phyloP scores from a whole-genome alignment of 1,140 invertebrate species.

The Zaprionus capensis region DNA sequence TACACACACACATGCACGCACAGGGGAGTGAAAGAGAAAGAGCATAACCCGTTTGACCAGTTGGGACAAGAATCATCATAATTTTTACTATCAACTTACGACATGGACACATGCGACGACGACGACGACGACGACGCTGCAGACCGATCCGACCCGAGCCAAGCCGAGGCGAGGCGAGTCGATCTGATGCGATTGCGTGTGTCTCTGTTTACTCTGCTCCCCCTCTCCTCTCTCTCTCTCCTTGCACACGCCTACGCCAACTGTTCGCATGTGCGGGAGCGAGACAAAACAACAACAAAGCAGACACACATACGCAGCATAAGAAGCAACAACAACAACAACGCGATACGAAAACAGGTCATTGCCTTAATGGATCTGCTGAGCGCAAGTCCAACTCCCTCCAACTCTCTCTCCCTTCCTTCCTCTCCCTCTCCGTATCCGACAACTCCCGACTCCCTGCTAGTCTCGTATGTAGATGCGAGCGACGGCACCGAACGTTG shows the following conservation, averaged over 20 bases:
- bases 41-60: constrained; percentile 76
- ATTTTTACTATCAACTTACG: constrained; percentile 82
- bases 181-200: constrained; percentile 63
- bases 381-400: constrained; percentile 50
- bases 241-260: constrained; percentile 60
- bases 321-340: constrained; percentile 24
- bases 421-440: constrained; percentile 9
- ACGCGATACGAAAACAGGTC: constrained; percentile 83
- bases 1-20: constrained; percentile 43
- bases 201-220: constrained; percentile 35
- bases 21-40: constrained; percentile 5
- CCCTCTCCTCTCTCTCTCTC: background rate
- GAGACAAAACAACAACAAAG: constrained; percentile 80
- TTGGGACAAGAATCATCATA: constrained; percentile 82
- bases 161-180: background rate
- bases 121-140: constrained; percentile 10
- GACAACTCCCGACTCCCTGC: constrained; percentile 3
- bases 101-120: constrained; percentile 72
- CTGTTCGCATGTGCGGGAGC: constrained; percentile 28
- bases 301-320: constrained; percentile 17
- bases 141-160: constrained; percentile 33
- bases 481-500: constrained; percentile 66
- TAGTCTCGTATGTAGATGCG: constrained; percentile 61
- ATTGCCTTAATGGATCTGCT: constrained; percentile 83
- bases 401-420: constrained; percentile 9